phyloP scores from a whole-genome alignment of 2,797 vertebrate genomes.

The Melanotaenia pygmaea region DNA sequence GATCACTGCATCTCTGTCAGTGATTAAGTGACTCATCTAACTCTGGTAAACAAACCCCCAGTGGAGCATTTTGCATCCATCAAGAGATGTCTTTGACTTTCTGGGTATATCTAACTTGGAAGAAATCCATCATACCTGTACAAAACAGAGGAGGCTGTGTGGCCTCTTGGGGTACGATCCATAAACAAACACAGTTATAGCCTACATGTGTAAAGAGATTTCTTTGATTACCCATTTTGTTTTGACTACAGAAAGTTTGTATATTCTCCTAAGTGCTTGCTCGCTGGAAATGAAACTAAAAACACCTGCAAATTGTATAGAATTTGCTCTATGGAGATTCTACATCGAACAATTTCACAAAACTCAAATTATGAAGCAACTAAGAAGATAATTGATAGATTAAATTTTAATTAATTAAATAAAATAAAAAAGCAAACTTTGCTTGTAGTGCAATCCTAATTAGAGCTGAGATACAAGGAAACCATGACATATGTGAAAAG shows the following conservation, averaged over 20 bases:
- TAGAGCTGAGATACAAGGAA: slow-evolving; percentile 10
- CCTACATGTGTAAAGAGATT: slow-evolving; percentile 35
- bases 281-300: slow-evolving; percentile 46
- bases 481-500: slow-evolving; percentile 36
- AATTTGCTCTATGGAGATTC: slow-evolving; percentile 49
- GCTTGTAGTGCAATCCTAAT: neutral
- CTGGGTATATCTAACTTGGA: slow-evolving; percentile 69
- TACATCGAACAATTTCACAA: slow-evolving; percentile 24
- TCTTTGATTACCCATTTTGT: slow-evolving; percentile 8
- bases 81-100: slow-evolving; percentile 65
- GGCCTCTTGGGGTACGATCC: slow-evolving; percentile 49
- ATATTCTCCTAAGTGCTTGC: slow-evolving; percentile 48
- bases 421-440: slow-evolving; percentile 8
- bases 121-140: slow-evolving; percentile 74
- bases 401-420: neutral
- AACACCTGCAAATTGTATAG: slow-evolving; percentile 46
- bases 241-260: slow-evolving; percentile 31
- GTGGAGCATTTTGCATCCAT: slow-evolving; percentile 76
- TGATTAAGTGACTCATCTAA: slow-evolving; percentile 81
- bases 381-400: neutral
- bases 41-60: slow-evolving; percentile 74
- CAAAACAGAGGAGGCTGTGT: slow-evolving; percentile 47
- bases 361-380: neutral
- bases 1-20: slow-evolving; percentile 75
- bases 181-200: slow-evolving; percentile 67